Evolutionary conservation across 1,140 invertebrate genomes (phyloP), one percentile per base, ranked within the genome.

Genomic region (Lerema accius): DNA sequence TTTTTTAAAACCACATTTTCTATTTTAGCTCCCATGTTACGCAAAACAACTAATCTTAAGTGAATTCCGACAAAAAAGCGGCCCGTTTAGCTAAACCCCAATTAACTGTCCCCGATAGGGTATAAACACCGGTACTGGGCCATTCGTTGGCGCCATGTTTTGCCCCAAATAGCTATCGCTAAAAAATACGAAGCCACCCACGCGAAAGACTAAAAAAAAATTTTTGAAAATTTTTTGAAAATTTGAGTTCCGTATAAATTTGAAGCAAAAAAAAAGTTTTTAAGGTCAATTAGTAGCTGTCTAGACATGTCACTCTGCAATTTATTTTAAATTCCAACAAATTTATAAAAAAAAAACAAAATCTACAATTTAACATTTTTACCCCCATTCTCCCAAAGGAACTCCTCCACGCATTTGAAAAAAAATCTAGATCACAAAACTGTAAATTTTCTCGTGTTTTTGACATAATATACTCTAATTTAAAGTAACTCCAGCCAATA

Each of bases 51-150:
- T 35, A 65, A 62, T 65, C 59, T 42, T 19, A 32, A 65, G 19
- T 63, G 16, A 62, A 64, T 60, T 39, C 42, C 62, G 63, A 65
- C 49, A 65, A 63, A 76, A 76, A 73, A 58, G 39, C 9, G 40
- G 55, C 37, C 23, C 39, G 46, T 61, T 65, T 61, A 58, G 50
- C 62, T 73, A 77, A 77, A 81, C 80, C 79, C 72, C 73, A 84
- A 86, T 86, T 84, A 84, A 79, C 65, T 74, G 46, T 43, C 56
- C n/a, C 28, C 72, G 80, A 84, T 82, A 77, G 76, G 65, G 66
- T 66, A 69, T 75, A 72, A 80, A 80, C 73, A 82, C 53, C 64
- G 67, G 50, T 61, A 59, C 67, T 45, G 65, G 69, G 43, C 63
- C 58, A 49, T 66, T 65, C 61, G 55, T 71, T 72, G 80, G 80